These are phyloP conservation scores for Machaerirhynchus nigripectus DNA, from an alignment of 2,113 vertebrate genomes.

Conservation along the genomic window DNA sequence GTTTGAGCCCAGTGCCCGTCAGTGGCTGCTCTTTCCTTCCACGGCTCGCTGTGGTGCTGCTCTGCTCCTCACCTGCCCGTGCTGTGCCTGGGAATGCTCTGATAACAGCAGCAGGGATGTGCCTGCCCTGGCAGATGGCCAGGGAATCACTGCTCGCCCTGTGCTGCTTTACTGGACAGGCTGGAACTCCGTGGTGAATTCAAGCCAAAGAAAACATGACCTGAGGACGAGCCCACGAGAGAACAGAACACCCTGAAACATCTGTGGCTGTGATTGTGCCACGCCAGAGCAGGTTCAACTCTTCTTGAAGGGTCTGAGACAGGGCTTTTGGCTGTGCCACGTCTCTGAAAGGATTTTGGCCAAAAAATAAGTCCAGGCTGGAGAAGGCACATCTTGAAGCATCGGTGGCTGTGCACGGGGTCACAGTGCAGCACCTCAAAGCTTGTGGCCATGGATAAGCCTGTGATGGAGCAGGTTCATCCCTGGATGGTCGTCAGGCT, in stretches of 20 bases:
- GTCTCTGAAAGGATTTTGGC: neutral
- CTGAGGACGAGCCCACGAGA: neutral
- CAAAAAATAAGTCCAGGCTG: neutral
- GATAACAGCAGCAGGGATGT: neutral
- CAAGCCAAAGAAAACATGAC: neutral
- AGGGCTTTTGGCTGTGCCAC: neutral
- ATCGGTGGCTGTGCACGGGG: neutral
- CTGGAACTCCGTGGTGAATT: neutral
- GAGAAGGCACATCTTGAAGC: neutral
- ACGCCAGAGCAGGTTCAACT: neutral
- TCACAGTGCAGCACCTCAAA: neutral
- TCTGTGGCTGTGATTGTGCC: neutral
- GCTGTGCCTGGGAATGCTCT: neutral
- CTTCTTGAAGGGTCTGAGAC: neutral
- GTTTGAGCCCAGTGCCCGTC: neutral
- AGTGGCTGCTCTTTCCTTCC: neutral
- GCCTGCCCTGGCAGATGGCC: neutral
- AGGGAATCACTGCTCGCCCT: neutral
- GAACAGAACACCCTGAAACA: neutral
- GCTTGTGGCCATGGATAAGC: neutral
- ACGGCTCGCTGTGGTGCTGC: neutral
- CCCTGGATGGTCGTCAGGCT: neutral
- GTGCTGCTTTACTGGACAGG: neutral
- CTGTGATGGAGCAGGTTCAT: neutral
- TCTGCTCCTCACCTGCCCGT: neutral